phyloP scores from a whole-genome alignment of 2,797 vertebrate genomes.

The Nasua narica region DNA sequence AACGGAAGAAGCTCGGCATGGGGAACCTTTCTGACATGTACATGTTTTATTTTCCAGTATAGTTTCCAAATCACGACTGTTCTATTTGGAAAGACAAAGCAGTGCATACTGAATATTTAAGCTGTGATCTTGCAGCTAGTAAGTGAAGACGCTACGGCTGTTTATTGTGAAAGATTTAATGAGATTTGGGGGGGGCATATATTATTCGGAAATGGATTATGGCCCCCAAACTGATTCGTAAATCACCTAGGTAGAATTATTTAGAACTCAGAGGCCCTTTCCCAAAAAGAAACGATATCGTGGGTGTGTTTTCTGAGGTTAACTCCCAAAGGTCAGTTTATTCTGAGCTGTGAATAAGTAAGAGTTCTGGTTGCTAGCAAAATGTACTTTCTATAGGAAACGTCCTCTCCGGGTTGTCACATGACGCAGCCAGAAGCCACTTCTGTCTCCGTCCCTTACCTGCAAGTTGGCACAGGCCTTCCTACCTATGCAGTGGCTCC shows the following conservation, averaged over 20 bases:
- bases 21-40: not conserved
- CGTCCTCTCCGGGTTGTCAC: not conserved
- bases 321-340: not conserved
- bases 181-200: not conserved
- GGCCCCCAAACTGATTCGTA: not conserved
- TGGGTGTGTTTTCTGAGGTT: not conserved
- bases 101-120: not conserved
- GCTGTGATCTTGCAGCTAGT: not conserved
- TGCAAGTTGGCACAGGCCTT: not conserved
- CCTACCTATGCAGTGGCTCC: not conserved
- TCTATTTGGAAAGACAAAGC: not conserved
- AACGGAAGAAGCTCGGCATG: no score
- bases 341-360: not conserved
- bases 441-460: rapidly evolving
- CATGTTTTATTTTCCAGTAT: not conserved
- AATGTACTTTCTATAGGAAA: not conserved
- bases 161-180: not conserved
- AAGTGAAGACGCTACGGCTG: not conserved
- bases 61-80: not conserved
- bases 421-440: rapidly evolving
- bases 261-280: not conserved
- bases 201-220: not conserved
- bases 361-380: rapidly evolving
- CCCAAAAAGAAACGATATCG: not conserved
- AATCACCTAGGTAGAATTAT: not conserved